Conservation (phyloP, 2,797 vertebrate genomes). For the Enteromius viviparus region DNA sequence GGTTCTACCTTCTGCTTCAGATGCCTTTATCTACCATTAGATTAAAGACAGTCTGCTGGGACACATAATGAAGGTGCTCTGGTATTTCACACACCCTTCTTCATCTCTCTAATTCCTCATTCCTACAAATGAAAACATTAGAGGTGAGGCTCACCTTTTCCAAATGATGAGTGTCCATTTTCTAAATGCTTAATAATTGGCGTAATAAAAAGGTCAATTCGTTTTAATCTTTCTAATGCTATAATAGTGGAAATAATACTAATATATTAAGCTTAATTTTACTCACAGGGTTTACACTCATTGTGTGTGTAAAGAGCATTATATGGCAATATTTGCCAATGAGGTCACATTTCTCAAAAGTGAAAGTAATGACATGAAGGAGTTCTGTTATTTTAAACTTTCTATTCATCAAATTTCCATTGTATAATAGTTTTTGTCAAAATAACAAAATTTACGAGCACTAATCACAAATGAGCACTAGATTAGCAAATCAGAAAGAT, state of each 20-base stretch:
- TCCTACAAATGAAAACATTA: constrained; percentile 13
- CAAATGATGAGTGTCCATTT: background rate
- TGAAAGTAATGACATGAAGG: background rate
- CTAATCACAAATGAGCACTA: background rate
- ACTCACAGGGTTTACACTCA: background rate
- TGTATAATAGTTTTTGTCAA: background rate
- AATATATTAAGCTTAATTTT: background rate
- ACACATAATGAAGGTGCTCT: constrained; percentile 9
- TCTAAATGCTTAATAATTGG: constrained; percentile 2
- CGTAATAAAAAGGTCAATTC: background rate
- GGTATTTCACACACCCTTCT: constrained; percentile 32
- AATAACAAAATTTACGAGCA: no score
- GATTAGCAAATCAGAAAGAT: background rate
- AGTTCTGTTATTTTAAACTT: background rate
- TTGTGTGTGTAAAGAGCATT: background rate
- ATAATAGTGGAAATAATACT: constrained; percentile 15
- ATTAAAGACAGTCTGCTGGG: background rate
- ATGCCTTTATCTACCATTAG: constrained; percentile 23
- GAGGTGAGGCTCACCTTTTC: constrained; percentile 13
- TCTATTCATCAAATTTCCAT: background rate
- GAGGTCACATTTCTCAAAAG: background rate
- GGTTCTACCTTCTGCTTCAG: constrained; percentile 29
- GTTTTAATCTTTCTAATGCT: constrained; percentile 1
- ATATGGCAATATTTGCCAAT: background rate
- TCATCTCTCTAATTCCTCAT: constrained; percentile 20